Percentiles rank a stretch among this genome's conserved stretches.
Conservation (phyloP, 1,140 invertebrate genomes). For the Nasonia longicornis region DNA sequence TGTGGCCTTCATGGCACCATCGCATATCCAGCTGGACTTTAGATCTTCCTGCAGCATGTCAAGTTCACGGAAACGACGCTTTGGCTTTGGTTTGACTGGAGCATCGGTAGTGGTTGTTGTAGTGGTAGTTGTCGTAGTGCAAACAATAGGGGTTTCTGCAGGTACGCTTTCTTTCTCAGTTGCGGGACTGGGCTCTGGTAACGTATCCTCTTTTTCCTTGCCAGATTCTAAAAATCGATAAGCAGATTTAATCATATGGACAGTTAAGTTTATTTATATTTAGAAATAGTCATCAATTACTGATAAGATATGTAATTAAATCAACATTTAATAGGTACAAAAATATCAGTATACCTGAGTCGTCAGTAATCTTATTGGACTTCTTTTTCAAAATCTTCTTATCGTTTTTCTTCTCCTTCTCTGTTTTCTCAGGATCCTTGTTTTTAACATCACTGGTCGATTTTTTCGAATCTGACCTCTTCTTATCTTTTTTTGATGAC, state of each 20-base stretch:
- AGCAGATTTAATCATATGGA: too few species aligned
- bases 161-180: not conserved
- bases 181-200: not conserved
- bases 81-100: constrained; percentile 50
- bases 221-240: not conserved
- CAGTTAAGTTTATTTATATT: too few species aligned
- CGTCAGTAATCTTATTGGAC: not conserved
- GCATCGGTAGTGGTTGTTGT: not conserved
- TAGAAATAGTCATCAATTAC: too few species aligned
- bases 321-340: too few species aligned
- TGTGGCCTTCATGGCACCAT: constrained; percentile 72
- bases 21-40: constrained; percentile 76
- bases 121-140: not conserved
- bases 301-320: too few species aligned
- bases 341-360: not conserved
- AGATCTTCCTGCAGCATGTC: constrained; percentile 76
- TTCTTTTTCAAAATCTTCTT: constrained; percentile 2
- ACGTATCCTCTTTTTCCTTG: not conserved
- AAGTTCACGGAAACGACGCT: constrained; percentile 54
- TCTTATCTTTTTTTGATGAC: not conserved
- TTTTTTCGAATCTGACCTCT: not conserved
- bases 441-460: not conserved
- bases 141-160: not conserved
- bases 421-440: not conserved
- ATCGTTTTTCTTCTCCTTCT: constrained; percentile 31